Conservation (phyloP, 2,888 invertebrate genomes). For the Folsomia candida region DNA sequence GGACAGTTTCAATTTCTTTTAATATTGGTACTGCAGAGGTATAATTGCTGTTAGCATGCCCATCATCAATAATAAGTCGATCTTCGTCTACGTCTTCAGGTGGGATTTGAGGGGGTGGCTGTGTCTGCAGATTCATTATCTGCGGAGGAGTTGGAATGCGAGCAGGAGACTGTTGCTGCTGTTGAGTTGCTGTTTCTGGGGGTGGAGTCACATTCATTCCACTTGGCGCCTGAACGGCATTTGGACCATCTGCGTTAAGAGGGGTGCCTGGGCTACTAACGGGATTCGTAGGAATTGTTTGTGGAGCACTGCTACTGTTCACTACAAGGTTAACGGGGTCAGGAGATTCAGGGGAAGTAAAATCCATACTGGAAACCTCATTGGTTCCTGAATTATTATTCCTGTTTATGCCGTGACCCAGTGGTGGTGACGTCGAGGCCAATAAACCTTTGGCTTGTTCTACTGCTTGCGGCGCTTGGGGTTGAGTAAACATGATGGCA, state of each 20-base stretch:
- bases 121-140: slow-evolving; percentile 8
- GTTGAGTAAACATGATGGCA: neutral
- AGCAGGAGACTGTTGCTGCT: neutral
- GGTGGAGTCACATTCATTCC: slow-evolving; percentile 22
- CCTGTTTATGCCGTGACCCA: neutral
- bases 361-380: neutral
- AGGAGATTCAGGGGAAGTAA: slow-evolving; percentile 48
- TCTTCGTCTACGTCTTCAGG: slow-evolving; percentile 36
- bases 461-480: neutral
- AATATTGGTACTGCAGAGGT: neutral
- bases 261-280: neutral
- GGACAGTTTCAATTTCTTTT: neutral
- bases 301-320: slow-evolving; percentile 28
- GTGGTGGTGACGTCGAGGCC: slow-evolving; percentile 6
- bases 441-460: neutral
- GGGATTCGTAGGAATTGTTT: slow-evolving; percentile 44
- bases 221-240: slow-evolving; percentile 27
- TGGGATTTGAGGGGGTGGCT: neutral
- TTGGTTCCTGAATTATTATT: neutral
- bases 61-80: slow-evolving; percentile 38
- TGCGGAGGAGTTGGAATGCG: neutral
- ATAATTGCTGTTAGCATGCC: neutral
- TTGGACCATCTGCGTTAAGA: slow-evolving; percentile 17
- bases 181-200: slow-evolving; percentile 14
- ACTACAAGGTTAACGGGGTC: slow-evolving; percentile 39